Conservation (phyloP, 2,888 invertebrate species). For the Exephanes ischioxanthus region DNA sequence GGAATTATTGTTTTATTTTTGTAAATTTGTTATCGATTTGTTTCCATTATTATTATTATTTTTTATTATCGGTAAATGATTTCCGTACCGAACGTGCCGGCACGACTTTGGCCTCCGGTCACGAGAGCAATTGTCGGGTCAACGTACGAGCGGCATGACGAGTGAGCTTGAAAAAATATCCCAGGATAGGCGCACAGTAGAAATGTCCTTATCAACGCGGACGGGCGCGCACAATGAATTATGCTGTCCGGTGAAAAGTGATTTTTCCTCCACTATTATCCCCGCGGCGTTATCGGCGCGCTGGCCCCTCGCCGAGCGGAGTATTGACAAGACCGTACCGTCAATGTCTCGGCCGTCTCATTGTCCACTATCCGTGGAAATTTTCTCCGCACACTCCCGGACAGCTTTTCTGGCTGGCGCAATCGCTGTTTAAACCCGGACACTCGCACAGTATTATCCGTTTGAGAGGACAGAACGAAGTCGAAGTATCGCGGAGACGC, state of each 20-base stretch:
- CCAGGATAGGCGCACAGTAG: neutral
- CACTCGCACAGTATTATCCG: neutral
- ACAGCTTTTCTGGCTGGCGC: neutral
- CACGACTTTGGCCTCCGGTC: constrained; percentile 50
- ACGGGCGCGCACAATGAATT: neutral
- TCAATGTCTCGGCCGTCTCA: neutral
- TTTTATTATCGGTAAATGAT: neutral
- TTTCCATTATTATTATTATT: too few relatives aligned
- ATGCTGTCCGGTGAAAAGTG: neutral
- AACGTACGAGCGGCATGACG: constrained; percentile 34
- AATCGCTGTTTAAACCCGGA: neutral
- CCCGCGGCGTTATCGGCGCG: constrained; percentile 10
- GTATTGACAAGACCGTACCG: neutral
- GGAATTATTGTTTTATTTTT: neutral
- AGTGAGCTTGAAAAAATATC: neutral
- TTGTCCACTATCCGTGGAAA: neutral
- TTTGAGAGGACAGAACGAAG: constrained; percentile 12
- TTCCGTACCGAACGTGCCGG: neutral
- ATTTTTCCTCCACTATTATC: constrained; percentile 29
- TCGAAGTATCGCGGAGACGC: constrained; percentile 3
- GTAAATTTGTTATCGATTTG: neutral
- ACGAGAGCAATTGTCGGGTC: constrained; percentile 33
- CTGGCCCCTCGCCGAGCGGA: neutral
- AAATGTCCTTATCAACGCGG: constrained; percentile 22
- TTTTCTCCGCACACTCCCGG: constrained; percentile 20